A percentile compares a stretch with the other conserved stretches of the same genome.
phyloP scores from a whole-genome alignment of 2,888 invertebrate genomes.

The Pyralis farinalis region DNA sequence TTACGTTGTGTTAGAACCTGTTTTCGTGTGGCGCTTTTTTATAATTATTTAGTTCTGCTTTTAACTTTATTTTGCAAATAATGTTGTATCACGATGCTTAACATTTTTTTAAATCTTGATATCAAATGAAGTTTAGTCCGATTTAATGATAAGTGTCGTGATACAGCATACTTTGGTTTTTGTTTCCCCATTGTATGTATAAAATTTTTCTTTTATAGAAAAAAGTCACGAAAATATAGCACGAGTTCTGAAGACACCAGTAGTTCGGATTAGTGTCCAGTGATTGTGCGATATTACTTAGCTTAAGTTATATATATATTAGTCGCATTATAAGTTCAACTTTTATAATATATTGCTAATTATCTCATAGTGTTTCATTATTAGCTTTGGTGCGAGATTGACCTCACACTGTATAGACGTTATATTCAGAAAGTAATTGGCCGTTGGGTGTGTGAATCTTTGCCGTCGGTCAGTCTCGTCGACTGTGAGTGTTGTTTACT shows the following conservation, averaged over 20 bases:
- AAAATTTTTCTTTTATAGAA: conserved; percentile 72
- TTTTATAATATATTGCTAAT: conserved; percentile 33
- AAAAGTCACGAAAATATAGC: conserved; percentile 73
- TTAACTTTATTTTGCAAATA: conserved; percentile 40
- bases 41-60: conserved; percentile 31
- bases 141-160: no score
- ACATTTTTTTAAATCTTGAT: no score
- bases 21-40: conserved; percentile 57
- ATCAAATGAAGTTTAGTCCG: no score
- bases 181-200: conserved; percentile 39
- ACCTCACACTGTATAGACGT: conserved; percentile 3
- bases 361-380: conserved; percentile 21
- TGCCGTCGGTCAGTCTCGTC: conserved; percentile 9
- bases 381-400: not conserved
- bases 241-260: conserved; percentile 72
- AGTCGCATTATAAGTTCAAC: conserved; percentile 28
- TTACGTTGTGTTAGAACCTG: conserved; percentile 40
- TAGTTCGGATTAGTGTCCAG: conserved; percentile 69
- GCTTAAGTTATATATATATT: conserved; percentile 51
- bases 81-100: conserved; percentile 28
- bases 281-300: conserved; percentile 41
- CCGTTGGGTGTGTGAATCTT: conserved; percentile 9
- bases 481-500: conserved; percentile 33
- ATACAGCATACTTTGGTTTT: conserved; percentile 16
- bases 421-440: not conserved